Base-by-base conservation (phyloP, 2,888 invertebrate genomes). In the Gnatocerus cornutus region DNA sequence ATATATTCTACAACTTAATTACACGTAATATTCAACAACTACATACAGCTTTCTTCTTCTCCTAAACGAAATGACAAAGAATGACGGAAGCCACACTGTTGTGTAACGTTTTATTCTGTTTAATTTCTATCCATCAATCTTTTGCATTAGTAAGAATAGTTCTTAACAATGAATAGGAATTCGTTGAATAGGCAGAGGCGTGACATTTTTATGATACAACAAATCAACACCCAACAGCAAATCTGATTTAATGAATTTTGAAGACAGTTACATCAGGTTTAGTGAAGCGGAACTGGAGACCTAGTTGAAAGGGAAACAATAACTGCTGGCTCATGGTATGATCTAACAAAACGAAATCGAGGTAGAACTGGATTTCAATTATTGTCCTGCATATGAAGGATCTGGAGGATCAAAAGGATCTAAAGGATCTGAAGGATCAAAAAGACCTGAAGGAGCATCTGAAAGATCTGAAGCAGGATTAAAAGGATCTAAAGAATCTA, bases 141-240 rank as follows among this genome's bases (percentile, higher is more conserved):
- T 16, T 46, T 16, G 13, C 14, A 16, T 46, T 16, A 16, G 14
- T 8, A 6, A 9, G 9, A 43, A 46, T 21, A 21, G 21, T n/a
- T 13, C 16, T 46, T 41, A 41, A 41, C 41, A 41, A 41, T 41
- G 41, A 12, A 12, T 33, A 33, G 33, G 7, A 33, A 33, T 33
- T 21, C 4, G 21, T 21, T 21, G 21, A 21, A 21, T 21, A 21
- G 21, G 21, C 21, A 21, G 37, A 12, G 41, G 41, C 41, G 41
- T 41, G 41, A 41, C 41, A 41, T 13, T 13, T 41, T 41, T 41
- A 41, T 41, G 41, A 41, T 12, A 41, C 7, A 41, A 12, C 41
- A 41, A 6, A 41, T 41, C 41, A 41, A 10, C 41, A 41, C 12
- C 41, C 41, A 41, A 6, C 3, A 41, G 41, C 6, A 12, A 6